Base-by-base conservation (phyloP, 2,113 vertebrate genomes). In the Mesocricetus auratus region DNA sequence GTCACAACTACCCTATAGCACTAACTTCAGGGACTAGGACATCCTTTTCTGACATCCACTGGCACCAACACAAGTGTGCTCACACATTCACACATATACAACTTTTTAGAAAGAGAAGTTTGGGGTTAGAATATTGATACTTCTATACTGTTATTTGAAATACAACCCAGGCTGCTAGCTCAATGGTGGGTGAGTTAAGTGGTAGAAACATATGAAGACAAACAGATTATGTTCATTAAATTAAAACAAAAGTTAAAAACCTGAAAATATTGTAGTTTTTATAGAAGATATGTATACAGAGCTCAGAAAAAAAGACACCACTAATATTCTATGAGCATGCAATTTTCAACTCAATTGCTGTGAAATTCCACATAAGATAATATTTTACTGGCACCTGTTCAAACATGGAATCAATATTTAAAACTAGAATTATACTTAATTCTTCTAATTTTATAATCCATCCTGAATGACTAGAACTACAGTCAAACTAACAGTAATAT, bases 151-250 rank as follows among this genome's bases (percentile, higher is more conserved):
- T 94, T 78, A 8, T 15, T 82, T 15, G 45, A 96, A 95, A 82
- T 92, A 75, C 33, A 92, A 31, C 36, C 3, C 7, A 93, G 74
- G 4, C 0, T 31, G 68, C 36, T 81, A 36, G 81, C 71, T 71
- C 33, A 81, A 69, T 89, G 24, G 1, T 60, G 8, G 15, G 5
- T 11, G 7, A 83, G 5, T 50, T 74, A 87, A 85, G 88, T 85
- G 50, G 77, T 42, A 15, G 47, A 29, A 73, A 86, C 58, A 88
- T 58, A 77, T 60, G 12, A 93, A 86, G 47, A 66, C 69, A 24
- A 87, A 36, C 64, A 62, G 29, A 24, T 86, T 60, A 64, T 83
- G 89, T 96, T 97, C 13, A 92, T 94, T 83, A 91, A 81, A 66
- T 71, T 73, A 64, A 83, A 94, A 75, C 1, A 82, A 95, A 89